Evolutionary conservation across 2,113 vertebrate species (phyloP).

Genomic region (Aramus guarauna): DNA sequence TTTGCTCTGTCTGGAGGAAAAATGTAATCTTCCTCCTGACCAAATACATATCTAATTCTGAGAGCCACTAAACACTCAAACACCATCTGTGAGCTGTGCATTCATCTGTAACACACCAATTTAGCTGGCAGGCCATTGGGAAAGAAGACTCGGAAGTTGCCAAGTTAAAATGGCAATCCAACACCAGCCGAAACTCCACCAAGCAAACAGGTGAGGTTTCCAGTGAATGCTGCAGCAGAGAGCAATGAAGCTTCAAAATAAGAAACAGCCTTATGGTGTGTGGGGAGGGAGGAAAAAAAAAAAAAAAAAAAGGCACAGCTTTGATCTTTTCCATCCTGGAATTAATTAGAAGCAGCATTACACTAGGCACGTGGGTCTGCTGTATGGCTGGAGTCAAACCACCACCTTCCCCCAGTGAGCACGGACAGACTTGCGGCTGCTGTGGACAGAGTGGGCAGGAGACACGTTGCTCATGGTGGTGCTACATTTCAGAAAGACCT

Average conservation of each 20-base stretch:
- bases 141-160: constrained; percentile 32
- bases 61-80: constrained; percentile 59
- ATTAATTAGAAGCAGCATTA: constrained; percentile 2
- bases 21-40: constrained; percentile 56
- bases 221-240: background rate
- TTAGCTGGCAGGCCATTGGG: constrained; percentile 59
- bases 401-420: background rate
- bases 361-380: background rate
- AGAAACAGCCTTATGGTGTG: background rate
- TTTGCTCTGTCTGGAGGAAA: constrained; percentile 60
- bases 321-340: background rate
- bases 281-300: too few species aligned
- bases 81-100: constrained; percentile 60
- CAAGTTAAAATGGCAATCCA: constrained; percentile 44
- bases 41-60: constrained; percentile 49
- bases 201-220: background rate
- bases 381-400: background rate
- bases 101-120: constrained; percentile 59
- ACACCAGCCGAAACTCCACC: background rate
- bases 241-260: background rate
- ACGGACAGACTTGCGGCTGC: accelerated
- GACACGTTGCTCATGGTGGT: background rate
- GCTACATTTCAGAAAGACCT: background rate
- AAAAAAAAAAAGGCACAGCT: background rate
- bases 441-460: background rate